phyloP scores from a whole-genome alignment of 1,140 invertebrate species.

The Drosophila melanogaster region Release_6_plus_ISO1_MT NC_004354.4:9755001-9755500 shows the following conservation, averaged over 20 bases:
- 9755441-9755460: neutral
- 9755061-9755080: slow-evolving; percentile 40
- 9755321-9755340: neutral
- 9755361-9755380: neutral
- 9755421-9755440: slow-evolving; percentile 36
- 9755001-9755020: slow-evolving; percentile 53
- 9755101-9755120: slow-evolving; percentile 52
- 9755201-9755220: slow-evolving; percentile 72
- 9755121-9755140: slow-evolving; percentile 70
- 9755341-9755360: neutral
- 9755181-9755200: slow-evolving; percentile 78
- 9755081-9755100: slow-evolving; percentile 52
- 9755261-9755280: slow-evolving; percentile 84
- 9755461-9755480: slow-evolving; percentile 32
- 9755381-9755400: slow-evolving; percentile 1
- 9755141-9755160: slow-evolving; percentile 75
- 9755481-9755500: slow-evolving; percentile 9
- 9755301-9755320: slow-evolving; percentile 69
- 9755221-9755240: slow-evolving; percentile 59
- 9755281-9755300: slow-evolving; percentile 83
- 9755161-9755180: slow-evolving; percentile 75
- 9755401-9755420: slow-evolving; percentile 39
- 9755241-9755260: slow-evolving; percentile 83
- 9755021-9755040: slow-evolving; percentile 58
- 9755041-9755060: slow-evolving; percentile 27